A percentile compares a stretch with the other conserved stretches of the same genome.
Conservation (phyloP, 2,113 vertebrate species). For the Gnathonemus longibarbis region DNA sequence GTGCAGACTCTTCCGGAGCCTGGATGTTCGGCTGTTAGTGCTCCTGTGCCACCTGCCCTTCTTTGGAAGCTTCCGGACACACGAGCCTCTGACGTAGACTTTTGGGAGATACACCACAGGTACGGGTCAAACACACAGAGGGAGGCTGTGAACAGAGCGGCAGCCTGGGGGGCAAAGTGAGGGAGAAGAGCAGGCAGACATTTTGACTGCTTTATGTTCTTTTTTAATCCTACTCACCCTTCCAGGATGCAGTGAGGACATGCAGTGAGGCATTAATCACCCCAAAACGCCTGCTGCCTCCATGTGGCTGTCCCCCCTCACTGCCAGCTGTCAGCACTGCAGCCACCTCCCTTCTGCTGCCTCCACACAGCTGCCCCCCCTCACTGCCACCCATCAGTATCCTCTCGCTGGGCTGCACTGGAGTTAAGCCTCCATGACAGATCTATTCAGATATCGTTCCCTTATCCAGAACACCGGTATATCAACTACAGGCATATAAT, state of each 20-base stretch:
- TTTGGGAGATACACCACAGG: background rate
- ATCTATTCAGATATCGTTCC: too few relatives aligned
- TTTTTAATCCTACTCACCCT: background rate
- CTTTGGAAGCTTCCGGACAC: background rate
- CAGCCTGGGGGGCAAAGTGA: background rate
- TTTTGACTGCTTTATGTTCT: background rate
- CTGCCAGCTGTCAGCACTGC: background rate
- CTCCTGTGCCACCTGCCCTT: background rate
- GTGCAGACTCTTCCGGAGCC: too few relatives aligned
- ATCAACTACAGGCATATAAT: background rate
- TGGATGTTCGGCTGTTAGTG: too few relatives aligned
- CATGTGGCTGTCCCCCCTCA: background rate
- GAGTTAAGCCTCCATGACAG: too few relatives aligned
- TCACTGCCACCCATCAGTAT: too few relatives aligned
- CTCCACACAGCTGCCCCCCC: too few relatives aligned
- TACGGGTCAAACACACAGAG: background rate
- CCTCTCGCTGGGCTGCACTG: too few relatives aligned
- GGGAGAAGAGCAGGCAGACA: background rate
- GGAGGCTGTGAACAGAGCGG: background rate
- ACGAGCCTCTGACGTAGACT: background rate
- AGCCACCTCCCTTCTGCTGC: too few relatives aligned
- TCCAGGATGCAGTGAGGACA: background rate
- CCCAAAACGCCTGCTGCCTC: too few relatives aligned
- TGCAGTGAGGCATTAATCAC: too few relatives aligned
- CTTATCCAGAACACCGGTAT: background rate